These are phyloP conservation scores for Pachyrhynchus sulphureomaculatus DNA, from an alignment of 1,140 invertebrate species.

Conservation along the genomic window DNA sequence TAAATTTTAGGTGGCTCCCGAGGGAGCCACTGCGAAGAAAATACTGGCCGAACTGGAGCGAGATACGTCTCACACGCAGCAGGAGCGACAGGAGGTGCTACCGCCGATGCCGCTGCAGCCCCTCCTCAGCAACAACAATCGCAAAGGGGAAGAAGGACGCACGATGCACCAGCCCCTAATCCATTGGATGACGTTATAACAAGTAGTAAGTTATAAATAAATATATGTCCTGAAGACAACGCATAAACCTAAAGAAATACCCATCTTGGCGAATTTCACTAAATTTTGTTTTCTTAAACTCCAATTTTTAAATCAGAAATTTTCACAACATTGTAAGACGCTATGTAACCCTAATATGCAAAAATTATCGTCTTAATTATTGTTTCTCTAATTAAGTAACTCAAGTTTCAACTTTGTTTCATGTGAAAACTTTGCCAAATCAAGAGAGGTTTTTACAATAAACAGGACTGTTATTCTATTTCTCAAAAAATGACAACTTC, in stretches of 20 bases:
- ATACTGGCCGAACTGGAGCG: conserved; percentile 36
- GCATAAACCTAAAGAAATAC: too few species aligned
- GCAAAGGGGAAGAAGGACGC: conserved; percentile 41
- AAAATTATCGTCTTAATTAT: too few species aligned
- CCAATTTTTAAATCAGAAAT: too few species aligned
- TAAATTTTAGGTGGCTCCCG: conserved; percentile 46
- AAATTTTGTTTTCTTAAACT: too few species aligned
- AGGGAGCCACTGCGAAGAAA: conserved; percentile 48
- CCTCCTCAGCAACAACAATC: conserved; percentile 42
- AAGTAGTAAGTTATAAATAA: conserved; percentile 39
- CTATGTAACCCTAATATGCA: too few species aligned
- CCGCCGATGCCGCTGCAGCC: conserved; percentile 37
- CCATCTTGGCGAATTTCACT: too few species aligned
- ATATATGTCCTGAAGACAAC: too few species aligned
- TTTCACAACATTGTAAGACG: too few species aligned
- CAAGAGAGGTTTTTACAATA: too few species aligned
- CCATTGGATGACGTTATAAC: conserved; percentile 49
- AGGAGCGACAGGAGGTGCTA: conserved; percentile 18
- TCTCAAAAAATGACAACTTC: too few species aligned
- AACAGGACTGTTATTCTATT: too few species aligned
- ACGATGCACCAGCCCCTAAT: conserved; percentile 45
- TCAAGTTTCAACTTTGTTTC: conserved; percentile 4
- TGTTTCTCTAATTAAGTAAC: too few species aligned
- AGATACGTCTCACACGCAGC: conserved; percentile 40
- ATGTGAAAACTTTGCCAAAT: background rate